Conservation (phyloP, 2,888 invertebrate species). For the Baccha elongata region DNA sequence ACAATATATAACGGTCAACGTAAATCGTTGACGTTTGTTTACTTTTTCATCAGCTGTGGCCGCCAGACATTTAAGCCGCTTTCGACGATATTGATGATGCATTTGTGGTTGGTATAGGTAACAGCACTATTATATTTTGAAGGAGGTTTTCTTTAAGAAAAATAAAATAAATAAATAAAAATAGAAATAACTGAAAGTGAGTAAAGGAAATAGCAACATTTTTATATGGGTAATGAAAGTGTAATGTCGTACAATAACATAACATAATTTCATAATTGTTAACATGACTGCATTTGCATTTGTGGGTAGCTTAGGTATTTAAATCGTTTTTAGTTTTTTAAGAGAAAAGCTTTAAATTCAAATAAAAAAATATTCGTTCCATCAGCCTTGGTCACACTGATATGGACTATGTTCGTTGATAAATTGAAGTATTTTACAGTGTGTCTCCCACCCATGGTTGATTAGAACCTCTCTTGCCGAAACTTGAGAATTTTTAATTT, state of each 20-base stretch:
- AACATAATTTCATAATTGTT: neutral
- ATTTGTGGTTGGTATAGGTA: conserved; percentile 64
- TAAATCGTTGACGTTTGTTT: conserved; percentile 73
- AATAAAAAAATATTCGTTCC: too few species aligned
- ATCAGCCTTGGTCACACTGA: too few species aligned
- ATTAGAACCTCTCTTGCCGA: too few species aligned
- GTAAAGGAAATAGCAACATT: neutral
- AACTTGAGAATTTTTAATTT: too few species aligned
- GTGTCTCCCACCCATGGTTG: too few species aligned
- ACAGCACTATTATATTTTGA: too few species aligned
- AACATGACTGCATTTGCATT: too few species aligned
- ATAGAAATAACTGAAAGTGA: neutral
- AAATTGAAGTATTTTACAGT: too few species aligned
- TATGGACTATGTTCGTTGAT: too few species aligned
- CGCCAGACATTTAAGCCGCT: conserved; percentile 75
- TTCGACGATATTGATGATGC: conserved; percentile 76
- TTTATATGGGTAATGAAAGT: neutral
- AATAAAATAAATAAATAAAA: conserved; percentile 12
- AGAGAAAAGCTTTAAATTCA: too few species aligned
- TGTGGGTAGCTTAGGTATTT: too few species aligned
- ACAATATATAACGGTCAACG: conserved; percentile 77
- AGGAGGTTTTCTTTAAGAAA: conserved; percentile 3
- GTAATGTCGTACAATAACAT: neutral
- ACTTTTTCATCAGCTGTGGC: conserved; percentile 65
- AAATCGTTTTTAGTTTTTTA: too few species aligned